phyloP scores from a whole-genome alignment of 1,140 invertebrate genomes.

The Eriocheir sinensis region DNA sequence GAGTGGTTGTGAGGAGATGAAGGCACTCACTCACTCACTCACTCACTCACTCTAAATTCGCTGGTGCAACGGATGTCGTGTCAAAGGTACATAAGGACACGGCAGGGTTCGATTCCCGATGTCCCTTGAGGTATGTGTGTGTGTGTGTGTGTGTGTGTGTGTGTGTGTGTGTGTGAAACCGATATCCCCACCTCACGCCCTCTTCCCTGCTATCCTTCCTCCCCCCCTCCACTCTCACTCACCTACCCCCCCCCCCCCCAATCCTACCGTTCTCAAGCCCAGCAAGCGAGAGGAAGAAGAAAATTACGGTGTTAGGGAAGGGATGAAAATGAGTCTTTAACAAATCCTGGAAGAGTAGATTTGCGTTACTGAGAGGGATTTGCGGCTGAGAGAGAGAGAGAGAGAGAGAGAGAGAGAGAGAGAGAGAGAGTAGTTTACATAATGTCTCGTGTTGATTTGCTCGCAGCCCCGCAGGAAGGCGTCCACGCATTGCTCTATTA shows the following conservation, averaged over 20 bases:
- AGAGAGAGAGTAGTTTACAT: slow-evolving; percentile 4
- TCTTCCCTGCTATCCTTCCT: too few species aligned
- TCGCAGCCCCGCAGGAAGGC: too few species aligned
- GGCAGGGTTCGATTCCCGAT: neutral
- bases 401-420: slow-evolving; percentile 22
- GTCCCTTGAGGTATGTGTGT: neutral
- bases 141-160: neutral
- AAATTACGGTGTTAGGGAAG: neutral
- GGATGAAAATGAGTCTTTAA: neutral
- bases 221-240: neutral
- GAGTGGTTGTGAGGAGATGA: too few species aligned
- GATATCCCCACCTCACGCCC: neutral
- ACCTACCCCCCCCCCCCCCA: neutral
- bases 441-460: too few species aligned
- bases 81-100: neutral
- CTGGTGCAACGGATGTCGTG: too few species aligned
- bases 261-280: neutral
- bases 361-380: too few species aligned
- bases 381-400: neutral
- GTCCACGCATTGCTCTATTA: too few species aligned
- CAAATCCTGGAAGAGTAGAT: neutral
- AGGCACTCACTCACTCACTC: neutral
- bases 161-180: neutral
- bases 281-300: too few species aligned
- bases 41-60: neutral